Evolutionary conservation across 2,113 vertebrate species (phyloP), one percentile per base, ranked within the genome.

Genomic region (Callospermophilus lateralis): DNA sequence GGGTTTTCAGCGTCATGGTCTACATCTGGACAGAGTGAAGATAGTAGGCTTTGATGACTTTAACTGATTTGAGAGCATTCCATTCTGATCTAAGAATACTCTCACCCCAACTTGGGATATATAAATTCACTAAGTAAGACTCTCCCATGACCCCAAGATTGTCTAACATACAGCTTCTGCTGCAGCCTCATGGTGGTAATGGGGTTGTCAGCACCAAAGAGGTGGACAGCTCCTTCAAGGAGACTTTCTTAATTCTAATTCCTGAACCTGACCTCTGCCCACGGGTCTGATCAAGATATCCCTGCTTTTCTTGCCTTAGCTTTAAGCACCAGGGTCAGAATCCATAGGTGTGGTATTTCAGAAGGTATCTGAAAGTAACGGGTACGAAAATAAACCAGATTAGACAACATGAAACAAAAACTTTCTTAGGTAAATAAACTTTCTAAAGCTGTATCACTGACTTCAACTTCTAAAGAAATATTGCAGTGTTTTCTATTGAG

Each of bases 221-320:
- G 0, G 0, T 63, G 97, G 97, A 97, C 96, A 98, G 97, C 96
- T 97, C 97, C 97, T 80, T 74, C 17, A 30, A 30, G 51, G 37
- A 34, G 8, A 4, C 55, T 94, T 70, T 70, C 51, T 89, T 89
- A 77, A 78, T 10, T 77, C 68, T 93, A 58, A 81, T 61, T 81
- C n/a, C 4, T 2, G 45, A 97, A 95, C 28, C 80, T 83, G 39
- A 11, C 26, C 63, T 96, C 84, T 77, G 86, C 74, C 88, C 17
- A 3, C 16, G 22, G 53, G 83, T 90, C 93, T 78, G 39, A 84
- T 74, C 32, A 55, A 42, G n/a, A 85, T 45, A 79, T 77, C 34
- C 26, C 51, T 92, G 30, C 55, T 92, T 87, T 89, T 79, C 42
- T 80, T 58, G 34, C 17, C 55, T 81, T 17, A 67, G 16, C 32